phyloP scores from a whole-genome alignment of 2,113 vertebrate species.

The Chitala chitala region DNA sequence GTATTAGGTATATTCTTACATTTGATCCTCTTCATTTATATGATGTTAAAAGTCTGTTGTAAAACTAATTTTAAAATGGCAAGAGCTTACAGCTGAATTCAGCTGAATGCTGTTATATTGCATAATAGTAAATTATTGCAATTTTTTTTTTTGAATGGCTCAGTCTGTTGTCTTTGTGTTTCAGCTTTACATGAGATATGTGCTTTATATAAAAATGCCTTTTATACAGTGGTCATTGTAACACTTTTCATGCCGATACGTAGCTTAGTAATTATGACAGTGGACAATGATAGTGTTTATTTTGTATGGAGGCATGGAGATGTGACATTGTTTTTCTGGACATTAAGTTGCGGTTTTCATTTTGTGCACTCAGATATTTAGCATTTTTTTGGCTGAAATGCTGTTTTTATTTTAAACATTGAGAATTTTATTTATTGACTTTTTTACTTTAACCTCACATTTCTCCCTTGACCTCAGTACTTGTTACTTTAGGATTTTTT shows the following conservation, averaged over 20 bases:
- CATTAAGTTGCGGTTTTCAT: neutral
- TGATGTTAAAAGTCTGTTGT: neutral
- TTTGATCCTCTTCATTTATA: too few relatives aligned
- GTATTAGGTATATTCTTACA: too few relatives aligned
- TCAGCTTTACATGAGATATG: neutral
- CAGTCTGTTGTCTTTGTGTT: neutral
- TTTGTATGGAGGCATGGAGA: conserved; percentile 6
- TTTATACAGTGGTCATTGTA: neutral
- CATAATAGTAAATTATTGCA: neutral
- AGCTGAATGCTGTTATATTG: conserved; percentile 11
- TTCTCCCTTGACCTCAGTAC: neutral
- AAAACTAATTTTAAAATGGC: neutral
- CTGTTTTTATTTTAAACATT: neutral
- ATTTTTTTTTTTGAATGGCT: too few relatives aligned
- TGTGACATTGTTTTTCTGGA: neutral
- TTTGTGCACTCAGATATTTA: neutral
- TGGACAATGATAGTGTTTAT: neutral
- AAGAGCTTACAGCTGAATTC: too few relatives aligned
- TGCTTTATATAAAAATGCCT: neutral
- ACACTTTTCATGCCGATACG: neutral
- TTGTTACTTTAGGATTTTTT: neutral
- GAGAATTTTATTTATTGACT: too few relatives aligned
- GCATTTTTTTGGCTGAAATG: neutral
- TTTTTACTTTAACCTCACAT: neutral
- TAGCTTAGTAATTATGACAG: neutral